A percentile compares a stretch with the other conserved stretches of the same genome.
phyloP scores from a whole-genome alignment of 2,888 invertebrate genomes.

The Chaetogeoica ovagalla region DNA sequence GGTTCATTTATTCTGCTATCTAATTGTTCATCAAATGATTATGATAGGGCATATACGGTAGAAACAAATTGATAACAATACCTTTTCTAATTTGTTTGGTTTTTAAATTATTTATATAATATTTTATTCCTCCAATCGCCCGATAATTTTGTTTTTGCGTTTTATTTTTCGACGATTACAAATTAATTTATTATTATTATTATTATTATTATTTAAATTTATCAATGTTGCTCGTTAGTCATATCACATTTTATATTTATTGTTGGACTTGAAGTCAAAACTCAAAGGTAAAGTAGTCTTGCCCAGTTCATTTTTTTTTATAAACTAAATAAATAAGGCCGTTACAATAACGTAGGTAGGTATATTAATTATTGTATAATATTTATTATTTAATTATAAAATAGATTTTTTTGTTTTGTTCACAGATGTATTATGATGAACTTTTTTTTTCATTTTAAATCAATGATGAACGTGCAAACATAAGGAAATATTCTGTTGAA shows the following conservation, averaged over 20 bases:
- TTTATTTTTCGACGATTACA: too few species aligned
- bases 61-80: not conserved
- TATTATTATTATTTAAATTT: not conserved
- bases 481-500: not conserved
- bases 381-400: constrained; percentile 3
- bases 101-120: not conserved
- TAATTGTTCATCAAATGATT: not conserved
- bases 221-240: not conserved
- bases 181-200: not conserved
- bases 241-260: not conserved
- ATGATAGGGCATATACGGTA: not conserved
- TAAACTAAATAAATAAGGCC: not conserved
- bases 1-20: not conserved
- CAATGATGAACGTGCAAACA: not conserved
- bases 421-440: not conserved
- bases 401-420: too few species aligned
- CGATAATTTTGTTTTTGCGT: not conserved
- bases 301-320: not conserved
- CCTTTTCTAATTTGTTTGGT: not conserved
- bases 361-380: not conserved
- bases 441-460: not conserved
- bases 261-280: not conserved
- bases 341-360: not conserved
- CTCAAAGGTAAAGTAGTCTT: not conserved
- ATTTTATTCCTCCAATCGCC: not conserved